A percentile compares a stretch with the other conserved stretches of the same genome.
Conservation (phyloP, 2,797 vertebrate species). For the Nannoperca obscura region DNA sequence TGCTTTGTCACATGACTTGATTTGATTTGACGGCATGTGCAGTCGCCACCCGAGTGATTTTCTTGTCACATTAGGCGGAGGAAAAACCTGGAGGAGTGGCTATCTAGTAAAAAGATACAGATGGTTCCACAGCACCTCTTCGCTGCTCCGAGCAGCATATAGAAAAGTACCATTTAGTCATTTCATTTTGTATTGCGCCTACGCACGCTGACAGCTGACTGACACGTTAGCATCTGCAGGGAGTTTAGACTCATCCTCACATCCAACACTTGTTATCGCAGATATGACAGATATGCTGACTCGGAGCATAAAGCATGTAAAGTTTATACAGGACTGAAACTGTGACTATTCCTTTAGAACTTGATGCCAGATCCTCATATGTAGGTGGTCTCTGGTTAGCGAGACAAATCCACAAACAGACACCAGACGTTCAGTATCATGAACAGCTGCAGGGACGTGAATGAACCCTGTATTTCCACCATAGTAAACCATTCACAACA, state of each 20-base stretch:
- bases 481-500: background rate
- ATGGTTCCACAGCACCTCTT: slow-evolving; percentile 13
- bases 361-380: background rate
- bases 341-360: background rate
- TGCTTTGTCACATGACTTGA: slow-evolving; percentile 13
- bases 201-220: background rate
- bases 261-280: background rate
- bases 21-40: slow-evolving; percentile 10
- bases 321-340: background rate
- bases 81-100: slow-evolving; percentile 13
- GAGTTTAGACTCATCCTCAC: slow-evolving; percentile 7
- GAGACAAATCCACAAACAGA: background rate
- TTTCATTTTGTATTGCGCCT: background rate
- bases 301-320: background rate
- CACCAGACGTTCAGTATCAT: background rate
- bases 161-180: background rate
- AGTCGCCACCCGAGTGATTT: slow-evolving; percentile 10
- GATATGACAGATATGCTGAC: background rate
- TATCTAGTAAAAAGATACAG: background rate
- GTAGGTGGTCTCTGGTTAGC: background rate
- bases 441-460: background rate
- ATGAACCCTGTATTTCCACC: background rate
- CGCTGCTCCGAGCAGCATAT: background rate
- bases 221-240: slow-evolving; percentile 3
- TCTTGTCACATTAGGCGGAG: slow-evolving; percentile 18